These are phyloP conservation scores for Bursaphelenchus okinawaensis DNA, from an alignment of 2,888 invertebrate genomes.

Conservation along the genomic window DNA sequence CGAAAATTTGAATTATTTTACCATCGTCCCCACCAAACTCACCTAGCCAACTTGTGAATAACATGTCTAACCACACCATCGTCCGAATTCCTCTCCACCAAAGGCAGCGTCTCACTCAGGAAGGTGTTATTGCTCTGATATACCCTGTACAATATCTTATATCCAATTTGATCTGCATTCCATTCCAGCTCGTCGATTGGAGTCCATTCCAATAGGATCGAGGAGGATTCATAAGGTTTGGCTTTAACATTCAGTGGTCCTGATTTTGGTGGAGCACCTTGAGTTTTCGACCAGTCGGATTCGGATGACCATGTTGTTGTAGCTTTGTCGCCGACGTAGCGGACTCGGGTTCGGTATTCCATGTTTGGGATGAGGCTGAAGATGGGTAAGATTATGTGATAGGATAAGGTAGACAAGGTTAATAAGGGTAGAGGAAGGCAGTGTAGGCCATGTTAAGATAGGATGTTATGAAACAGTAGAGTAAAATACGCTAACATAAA, in stretches of 20 bases:
- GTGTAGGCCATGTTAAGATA: too few relatives aligned
- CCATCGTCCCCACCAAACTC: background rate
- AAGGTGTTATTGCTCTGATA: constrained; percentile 47
- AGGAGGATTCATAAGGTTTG: constrained; percentile 86
- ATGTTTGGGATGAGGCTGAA: constrained; percentile 74
- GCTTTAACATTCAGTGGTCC: constrained; percentile 77
- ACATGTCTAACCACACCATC: constrained; percentile 24
- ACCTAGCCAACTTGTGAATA: constrained; percentile 29
- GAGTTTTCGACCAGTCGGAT: constrained; percentile 77
- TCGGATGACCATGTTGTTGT: constrained; percentile 84
- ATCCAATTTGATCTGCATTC: constrained; percentile 70
- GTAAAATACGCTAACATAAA: too few relatives aligned
- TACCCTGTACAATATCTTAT: constrained; percentile 71
- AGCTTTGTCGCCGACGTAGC: constrained; percentile 91
- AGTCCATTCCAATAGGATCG: constrained; percentile 84
- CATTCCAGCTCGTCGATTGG: constrained; percentile 31
- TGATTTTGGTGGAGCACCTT: constrained; percentile 82
- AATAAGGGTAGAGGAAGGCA: too few relatives aligned
- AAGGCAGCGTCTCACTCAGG: background rate
- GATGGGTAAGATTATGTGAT: constrained; percentile 7
- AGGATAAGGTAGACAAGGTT: background rate
- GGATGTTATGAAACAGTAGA: too few relatives aligned
- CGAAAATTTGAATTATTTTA: background rate
- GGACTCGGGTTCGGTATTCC: constrained; percentile 72
- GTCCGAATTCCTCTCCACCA: constrained; percentile 31